Evolutionary conservation across 2,888 invertebrate species (phyloP), one percentile per base, ranked within the genome.

Genomic region (Zaprionus obscuricornis): DNA sequence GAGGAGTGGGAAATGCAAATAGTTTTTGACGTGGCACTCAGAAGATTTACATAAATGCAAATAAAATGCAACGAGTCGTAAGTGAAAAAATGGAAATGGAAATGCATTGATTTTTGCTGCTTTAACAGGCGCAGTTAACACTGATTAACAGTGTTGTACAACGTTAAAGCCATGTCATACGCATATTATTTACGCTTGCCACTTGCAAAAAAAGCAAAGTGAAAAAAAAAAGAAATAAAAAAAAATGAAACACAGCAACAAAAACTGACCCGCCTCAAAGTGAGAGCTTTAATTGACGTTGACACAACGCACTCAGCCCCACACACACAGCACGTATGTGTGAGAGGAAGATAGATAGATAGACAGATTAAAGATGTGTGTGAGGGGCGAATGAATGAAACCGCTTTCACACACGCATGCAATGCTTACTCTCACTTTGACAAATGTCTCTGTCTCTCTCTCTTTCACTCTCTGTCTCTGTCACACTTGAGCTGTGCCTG

Each of bases 21-120:
- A 47, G 47, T 55, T 54, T 36, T 14, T 5, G n/a, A n/a, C n/a
- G n/a, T n/a, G 31, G 33, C 55, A 62, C 29, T 52, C 39, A 49
- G 22, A 16, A 45, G 31, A 63, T 64, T 64, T 47, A 13, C 63
- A 64, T 62, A 62, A 49, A 49, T 64, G 62, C 62, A 63, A 62
- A 62, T 63, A 49, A n/a, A n/a, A 22, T n/a, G 54, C 29, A 27
- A 51, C 27, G 39, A 27, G 27, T 39, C 29, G 24, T n/a, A 26
- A 34, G 8, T 34, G 3, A n/a, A n/a, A n/a, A n/a, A n/a, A n/a
- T n/a, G n/a, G n/a, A n/a, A n/a, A n/a, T n/a, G n/a, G n/a, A n/a
- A n/a, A n/a, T n/a, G n/a, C n/a, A n/a, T n/a, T n/a, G n/a, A n/a
- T n/a, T n/a, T 31, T 11, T 11, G n/a, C 13, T 7, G 14, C n/a